Base-by-base conservation (phyloP, 1,140 invertebrate species). In the Eriosoma lanigerum region DNA sequence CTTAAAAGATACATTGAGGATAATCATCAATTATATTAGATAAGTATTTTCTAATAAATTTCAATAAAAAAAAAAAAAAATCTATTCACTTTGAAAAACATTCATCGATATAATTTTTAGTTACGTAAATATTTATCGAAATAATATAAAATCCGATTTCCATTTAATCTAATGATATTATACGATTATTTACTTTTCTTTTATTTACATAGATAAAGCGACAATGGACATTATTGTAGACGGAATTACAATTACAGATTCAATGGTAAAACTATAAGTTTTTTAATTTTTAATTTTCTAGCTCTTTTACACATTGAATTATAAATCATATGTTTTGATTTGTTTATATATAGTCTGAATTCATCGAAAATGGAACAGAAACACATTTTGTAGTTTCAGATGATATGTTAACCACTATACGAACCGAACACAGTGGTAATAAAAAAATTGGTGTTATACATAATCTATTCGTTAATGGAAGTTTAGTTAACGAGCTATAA, bases 321-420 rank as follows among this genome's bases (percentile, higher is more conserved):
- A 38, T 38, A 38, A 3, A 4, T 38, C 3, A 4, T 38, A 38
- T 38, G 32, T 38, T 38, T 32, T 38, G 1, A 12, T 64, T 24
- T 29, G 12, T 83, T 85, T 86, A 80, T 76, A 93, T 86, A 80
- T 78, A 93, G 90, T 92, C 90, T 62, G 91, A 91, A 84, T 96
- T 96, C 86, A 90, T 91, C 13, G 91, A 94, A 75, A 89, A 91
- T 76, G 94, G 93, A 56, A 94, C 92, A n/a, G 91, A 93, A 85
- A 95, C 93, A 9, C 90, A 92, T 83, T 95, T 95, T 85, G 84
- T 87, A 26, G 83, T 93, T 8, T n/a, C n/a, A n/a, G 87, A 84
- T 3, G 87, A 86, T 8, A 84, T 86, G 13, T 84, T 86, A 44
- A 89, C 87, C 1, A 88, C 87, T 73, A 92, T 93, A 60, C 88